Base-by-base conservation (phyloP, 2,888 invertebrate species). In the Pardosa pseudoannulata region DNA sequence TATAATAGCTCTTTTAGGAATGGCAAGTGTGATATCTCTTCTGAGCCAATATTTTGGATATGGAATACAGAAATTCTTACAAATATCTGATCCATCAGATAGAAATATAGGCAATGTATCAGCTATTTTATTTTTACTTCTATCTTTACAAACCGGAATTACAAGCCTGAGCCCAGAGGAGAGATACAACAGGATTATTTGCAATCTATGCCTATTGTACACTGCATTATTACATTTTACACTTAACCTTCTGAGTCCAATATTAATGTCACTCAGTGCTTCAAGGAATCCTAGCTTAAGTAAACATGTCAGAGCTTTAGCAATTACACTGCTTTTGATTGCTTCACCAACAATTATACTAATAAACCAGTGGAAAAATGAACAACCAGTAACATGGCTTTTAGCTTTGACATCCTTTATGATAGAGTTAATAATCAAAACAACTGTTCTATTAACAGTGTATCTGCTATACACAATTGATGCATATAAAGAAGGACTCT, bases 31-130 rank as follows among this genome's bases (percentile, higher is more conserved):
- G 89, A 95, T 98, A 80, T 97, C 97, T 0, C 95, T 95, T 90
- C 94, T 97, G 89, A 96, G 97, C 90, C 96, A 97, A 90, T 96
- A 96, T 92, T 95, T 97, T 89, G 97, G 97, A 32, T 94, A 95
- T 90, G 94, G 96, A 91, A 96, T 97, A 92, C 97, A 97, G 91
- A 96, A 96, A 95, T 95, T 97, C 88, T 92, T 98, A 39, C 92
- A 97, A 79, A 95, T 96, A 9, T 94, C 95, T 89, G 97, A 97
- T 90, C 96, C 96, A 89, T 97, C 96, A 89, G 97, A 97, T 91
- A 96, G 96, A 90, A 96, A 96, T 88, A 96, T 98, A 90, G 98
- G 98, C 3, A 97, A 97, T 0, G 96, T 98, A 7, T 97, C 97
- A 0, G 98, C 98, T 0, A 96, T 98, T 86, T 93, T 98, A 29